Conservation (phyloP, 1,140 invertebrate species). For the Homarus americanus region DNA sequence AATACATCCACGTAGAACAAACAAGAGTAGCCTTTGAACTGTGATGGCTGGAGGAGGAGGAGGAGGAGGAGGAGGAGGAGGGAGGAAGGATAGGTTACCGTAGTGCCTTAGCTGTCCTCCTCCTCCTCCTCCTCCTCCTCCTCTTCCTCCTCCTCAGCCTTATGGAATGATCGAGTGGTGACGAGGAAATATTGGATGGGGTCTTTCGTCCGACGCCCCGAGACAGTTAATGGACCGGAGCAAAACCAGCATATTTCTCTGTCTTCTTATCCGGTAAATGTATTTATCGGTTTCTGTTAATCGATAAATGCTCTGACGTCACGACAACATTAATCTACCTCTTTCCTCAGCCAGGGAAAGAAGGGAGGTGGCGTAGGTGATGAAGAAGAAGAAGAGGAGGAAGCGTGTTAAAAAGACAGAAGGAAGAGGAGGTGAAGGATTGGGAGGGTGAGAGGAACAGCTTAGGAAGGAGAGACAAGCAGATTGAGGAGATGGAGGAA, state of each 20-base stretch:
- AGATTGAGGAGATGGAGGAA: background rate
- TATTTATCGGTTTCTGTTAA: constrained; percentile 19
- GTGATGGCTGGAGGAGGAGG: no score
- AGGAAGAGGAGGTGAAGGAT: background rate
- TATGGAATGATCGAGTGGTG: background rate
- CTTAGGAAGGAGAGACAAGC: background rate
- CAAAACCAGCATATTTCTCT: constrained; percentile 16
- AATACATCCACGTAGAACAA: no score
- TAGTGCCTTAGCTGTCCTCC: no score
- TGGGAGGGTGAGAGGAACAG: background rate
- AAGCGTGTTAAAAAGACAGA: background rate
- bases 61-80: no score
- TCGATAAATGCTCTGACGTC: constrained; percentile 5
- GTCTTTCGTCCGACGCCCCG: background rate
- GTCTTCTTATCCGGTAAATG: constrained; percentile 16
- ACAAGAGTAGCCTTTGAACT: background rate
- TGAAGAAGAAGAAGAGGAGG: background rate
- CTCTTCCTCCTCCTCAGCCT: no score
- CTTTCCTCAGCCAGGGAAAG: background rate
- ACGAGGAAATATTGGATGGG: background rate
- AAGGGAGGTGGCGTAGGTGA: background rate
- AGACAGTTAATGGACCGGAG: constrained; percentile 5
- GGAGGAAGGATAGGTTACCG: no score
- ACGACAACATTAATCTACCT: background rate
- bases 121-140: no score